Evolutionary conservation across 2,888 invertebrate species (phyloP).

Genomic region (Aradus depressus): DNA sequence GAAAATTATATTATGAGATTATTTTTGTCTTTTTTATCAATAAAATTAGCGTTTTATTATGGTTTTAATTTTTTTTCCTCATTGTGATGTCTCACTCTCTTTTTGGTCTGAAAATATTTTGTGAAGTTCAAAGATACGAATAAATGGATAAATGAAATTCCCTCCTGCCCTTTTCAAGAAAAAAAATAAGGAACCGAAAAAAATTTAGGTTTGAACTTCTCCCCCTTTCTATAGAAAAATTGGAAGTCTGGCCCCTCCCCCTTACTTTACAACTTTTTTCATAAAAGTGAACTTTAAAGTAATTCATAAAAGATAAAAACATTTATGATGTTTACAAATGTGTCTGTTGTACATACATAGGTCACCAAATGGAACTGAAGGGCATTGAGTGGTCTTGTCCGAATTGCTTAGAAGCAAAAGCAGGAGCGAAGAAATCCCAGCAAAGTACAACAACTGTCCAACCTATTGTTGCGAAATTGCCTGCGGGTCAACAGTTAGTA

Average conservation of each 20-base stretch:
- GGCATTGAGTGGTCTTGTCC: conserved; percentile 84
- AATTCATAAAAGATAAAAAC: no score
- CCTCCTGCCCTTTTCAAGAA: no score
- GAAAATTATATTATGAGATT: background rate
- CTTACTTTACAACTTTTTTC: no score
- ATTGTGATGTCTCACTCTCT: background rate
- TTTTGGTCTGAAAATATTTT: background rate
- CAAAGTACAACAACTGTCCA: conserved; percentile 6
- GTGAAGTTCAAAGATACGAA: no score
- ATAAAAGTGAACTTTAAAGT: no score
- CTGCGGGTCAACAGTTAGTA: conserved; percentile 20
- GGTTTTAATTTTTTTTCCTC: conserved; percentile 6
- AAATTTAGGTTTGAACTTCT: no score
- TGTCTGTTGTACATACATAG: no score
- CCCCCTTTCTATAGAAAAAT: no score
- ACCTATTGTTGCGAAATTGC: conserved; percentile 24
- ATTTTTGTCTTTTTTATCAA: conserved; percentile 3
- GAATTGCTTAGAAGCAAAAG: conserved; percentile 54
- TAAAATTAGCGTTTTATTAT: conserved; percentile 11
- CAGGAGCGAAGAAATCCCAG: conserved; percentile 13
- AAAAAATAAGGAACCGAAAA: no score
- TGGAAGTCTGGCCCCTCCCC: no score
- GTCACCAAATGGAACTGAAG: conserved; percentile 78
- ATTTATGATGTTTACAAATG: no score
- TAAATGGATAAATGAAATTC: no score